Evolutionary conservation across 2,888 invertebrate species (phyloP), one percentile per base, ranked within the genome.

Genomic region (Pilophorus perplexus): DNA sequence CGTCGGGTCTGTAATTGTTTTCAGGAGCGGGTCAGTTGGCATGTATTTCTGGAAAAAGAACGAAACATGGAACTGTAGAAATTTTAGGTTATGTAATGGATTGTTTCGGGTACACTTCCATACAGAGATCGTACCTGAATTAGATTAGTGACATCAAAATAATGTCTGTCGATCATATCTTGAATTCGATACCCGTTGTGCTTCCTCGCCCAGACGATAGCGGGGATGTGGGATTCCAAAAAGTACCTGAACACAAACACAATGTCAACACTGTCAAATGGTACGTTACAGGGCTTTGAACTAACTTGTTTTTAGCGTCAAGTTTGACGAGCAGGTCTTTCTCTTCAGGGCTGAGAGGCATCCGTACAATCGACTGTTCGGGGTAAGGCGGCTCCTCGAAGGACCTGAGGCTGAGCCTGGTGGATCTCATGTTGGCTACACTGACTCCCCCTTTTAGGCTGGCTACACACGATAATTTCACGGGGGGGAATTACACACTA

Each of bases 191-290:
- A 44, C 6, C 62, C 62, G 1, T 22, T 14, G 6, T 62, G 46
- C 4, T 25, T 5, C 22, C 62, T 62, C 3, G 46, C 16, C 62
- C 62, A 62, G 1, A 62, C 46, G 28, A 46, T 44, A 1, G 62
- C 46, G 2, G 46, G 62, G 1, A 48, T 12, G 33, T 62, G 46
- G 18, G 16, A 28, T 20, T 62, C 62, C 2, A 62, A 20, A 2
- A 62, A 20, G 37, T 46, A 62, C 46, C 62, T 62, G 42, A 2
- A n/a, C n/a, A n/a, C n/a, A n/a, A n/a, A n/a, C n/a, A n/a, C n/a
- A n/a, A n/a, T 33, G 12, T 33, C 33, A 33, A 33, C 33, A 33
- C 6, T 33, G 33, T 6, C 12, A 12, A 12, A 33, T 33, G 33
- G 6, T 12, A 33, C 33, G 33, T 33, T 33, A 33, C 33, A 8